These are phyloP conservation scores for Brachionus asplanchnoidis DNA, from an alignment of 1,140 invertebrate species.

Conservation along the genomic window DNA sequence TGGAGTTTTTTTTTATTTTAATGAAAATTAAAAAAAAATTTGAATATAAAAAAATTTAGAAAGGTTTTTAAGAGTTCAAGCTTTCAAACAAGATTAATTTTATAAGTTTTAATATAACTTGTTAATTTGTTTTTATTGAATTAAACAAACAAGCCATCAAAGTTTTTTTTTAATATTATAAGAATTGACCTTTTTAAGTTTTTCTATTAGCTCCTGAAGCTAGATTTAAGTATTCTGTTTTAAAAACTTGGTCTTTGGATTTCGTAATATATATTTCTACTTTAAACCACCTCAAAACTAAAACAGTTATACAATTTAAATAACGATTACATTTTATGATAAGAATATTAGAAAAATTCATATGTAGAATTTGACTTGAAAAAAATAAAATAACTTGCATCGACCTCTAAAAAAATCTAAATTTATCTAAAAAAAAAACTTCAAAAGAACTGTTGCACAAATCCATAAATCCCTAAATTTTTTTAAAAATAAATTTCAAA, in stretches of 20 bases:
- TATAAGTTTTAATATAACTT: background rate
- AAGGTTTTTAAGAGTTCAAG: background rate
- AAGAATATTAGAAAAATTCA: too few relatives aligned
- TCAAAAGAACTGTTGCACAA: too few relatives aligned
- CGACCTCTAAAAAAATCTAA: too few relatives aligned
- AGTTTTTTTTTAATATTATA: background rate
- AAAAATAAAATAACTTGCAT: background rate
- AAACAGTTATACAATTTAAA: too few relatives aligned
- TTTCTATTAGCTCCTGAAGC: background rate
- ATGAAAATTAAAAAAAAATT: background rate
- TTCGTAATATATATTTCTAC: too few relatives aligned
- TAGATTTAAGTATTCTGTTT: background rate
- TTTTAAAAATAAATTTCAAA: background rate
- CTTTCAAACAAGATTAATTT: background rate
- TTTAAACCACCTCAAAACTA: too few relatives aligned
- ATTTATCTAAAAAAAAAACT: too few relatives aligned
- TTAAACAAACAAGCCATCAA: background rate
- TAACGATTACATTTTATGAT: too few relatives aligned
- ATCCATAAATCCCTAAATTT: background rate
- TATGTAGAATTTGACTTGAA: too few relatives aligned
- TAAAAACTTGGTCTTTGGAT: too few relatives aligned
- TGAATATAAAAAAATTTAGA: background rate
- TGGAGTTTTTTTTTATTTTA: background rate
- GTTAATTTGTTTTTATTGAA: background rate
- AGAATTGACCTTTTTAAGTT: background rate